Evolutionary conservation across 2,888 invertebrate species (phyloP).

Genomic region (Ischnus inquisitorius): DNA sequence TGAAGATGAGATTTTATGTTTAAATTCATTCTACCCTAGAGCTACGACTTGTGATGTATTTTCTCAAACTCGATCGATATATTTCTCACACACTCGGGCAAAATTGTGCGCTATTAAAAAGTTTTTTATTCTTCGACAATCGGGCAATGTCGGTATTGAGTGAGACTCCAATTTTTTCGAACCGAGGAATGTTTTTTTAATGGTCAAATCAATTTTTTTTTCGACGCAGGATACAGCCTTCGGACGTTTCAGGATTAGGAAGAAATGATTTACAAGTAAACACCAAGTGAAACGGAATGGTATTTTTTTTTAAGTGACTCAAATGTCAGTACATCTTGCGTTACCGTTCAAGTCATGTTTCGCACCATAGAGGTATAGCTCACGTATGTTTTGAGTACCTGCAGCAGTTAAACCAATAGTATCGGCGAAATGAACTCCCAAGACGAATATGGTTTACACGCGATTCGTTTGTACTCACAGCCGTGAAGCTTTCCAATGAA

Average conservation of each 20-base stretch:
- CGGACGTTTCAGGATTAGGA: not conserved
- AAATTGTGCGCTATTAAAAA: not conserved
- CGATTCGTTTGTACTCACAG: too few species aligned
- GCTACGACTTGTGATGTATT: not conserved
- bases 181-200: not conserved
- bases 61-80: not conserved
- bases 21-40: not conserved
- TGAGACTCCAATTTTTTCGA: not conserved
- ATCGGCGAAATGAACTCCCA: too few species aligned
- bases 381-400: too few species aligned
- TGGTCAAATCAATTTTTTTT: not conserved
- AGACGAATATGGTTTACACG: not conserved
- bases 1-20: not conserved
- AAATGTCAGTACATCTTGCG: too few species aligned
- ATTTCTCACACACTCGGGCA: not conserved
- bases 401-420: too few species aligned
- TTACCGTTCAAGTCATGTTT: too few species aligned
- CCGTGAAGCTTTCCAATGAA: slow-evolving; percentile 39
- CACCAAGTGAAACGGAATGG: too few species aligned
- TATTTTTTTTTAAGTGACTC: too few species aligned
- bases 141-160: not conserved
- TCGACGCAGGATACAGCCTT: not conserved
- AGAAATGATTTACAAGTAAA: too few species aligned
- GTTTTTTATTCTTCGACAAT: not conserved
- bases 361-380: too few species aligned